phyloP scores from a whole-genome alignment of 2,797 vertebrate genomes.

The Eutrigla gurnardus region DNA sequence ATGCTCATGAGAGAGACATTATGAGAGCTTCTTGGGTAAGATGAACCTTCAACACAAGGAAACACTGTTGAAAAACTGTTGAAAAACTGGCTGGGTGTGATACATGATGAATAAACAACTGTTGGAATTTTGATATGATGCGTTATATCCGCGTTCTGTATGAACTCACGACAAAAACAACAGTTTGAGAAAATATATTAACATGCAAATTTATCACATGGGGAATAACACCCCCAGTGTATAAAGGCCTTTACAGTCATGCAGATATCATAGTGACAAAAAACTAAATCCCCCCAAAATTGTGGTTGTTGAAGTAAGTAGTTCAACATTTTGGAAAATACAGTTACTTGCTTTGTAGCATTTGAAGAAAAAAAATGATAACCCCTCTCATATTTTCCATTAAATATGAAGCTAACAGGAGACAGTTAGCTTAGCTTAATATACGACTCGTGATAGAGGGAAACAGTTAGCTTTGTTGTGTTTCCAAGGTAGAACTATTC shows the following conservation, averaged over 20 bases:
- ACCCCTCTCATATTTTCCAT: background rate
- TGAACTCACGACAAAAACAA: too few relatives aligned
- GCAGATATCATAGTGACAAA: too few relatives aligned
- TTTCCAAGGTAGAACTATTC: background rate
- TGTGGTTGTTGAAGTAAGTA: background rate
- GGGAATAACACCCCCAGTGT: too few relatives aligned
- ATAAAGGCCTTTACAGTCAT: too few relatives aligned
- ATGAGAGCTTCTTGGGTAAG: constrained; percentile 8
- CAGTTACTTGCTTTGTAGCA: background rate
- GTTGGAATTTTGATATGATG: too few relatives aligned
- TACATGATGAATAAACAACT: too few relatives aligned
- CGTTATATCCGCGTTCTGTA: too few relatives aligned
- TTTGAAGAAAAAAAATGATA: background rate
- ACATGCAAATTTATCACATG: too few relatives aligned
- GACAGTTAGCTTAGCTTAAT: background rate
- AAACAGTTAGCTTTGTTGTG: background rate
- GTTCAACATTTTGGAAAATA: background rate
- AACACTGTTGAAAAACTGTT: constrained; percentile 16
- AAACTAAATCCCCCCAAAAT: background rate
- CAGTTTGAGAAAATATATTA: too few relatives aligned
- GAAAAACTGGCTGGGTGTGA: background rate
- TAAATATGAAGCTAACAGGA: background rate
- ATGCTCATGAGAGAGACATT: constrained; percentile 32
- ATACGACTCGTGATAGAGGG: background rate
- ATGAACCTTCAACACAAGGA: constrained; percentile 68